Evolutionary conservation across 2,888 invertebrate species (phyloP), one percentile per base, ranked within the genome.

Genomic region (Mellilla xanthometata): DNA sequence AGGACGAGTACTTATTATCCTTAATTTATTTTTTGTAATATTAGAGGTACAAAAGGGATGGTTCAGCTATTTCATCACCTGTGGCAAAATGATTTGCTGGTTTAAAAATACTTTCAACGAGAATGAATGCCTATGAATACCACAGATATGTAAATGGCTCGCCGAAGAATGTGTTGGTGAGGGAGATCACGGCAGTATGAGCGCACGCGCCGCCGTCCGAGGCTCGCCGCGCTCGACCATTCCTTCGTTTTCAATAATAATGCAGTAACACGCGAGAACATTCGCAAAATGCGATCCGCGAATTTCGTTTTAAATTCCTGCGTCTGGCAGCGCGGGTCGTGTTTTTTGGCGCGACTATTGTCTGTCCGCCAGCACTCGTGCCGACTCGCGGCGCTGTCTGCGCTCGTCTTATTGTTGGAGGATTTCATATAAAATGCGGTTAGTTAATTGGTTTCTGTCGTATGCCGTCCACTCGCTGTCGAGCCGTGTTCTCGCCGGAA

Each of bases 231-330:
- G 65, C 71, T 76, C 60, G 77, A 72, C 78, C 79, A 83, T 85
- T 82, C 85, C 81, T 76, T 81, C 71, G 77, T 67, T 78, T 81
- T 82, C 86, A 87, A 88, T 88, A 89, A 89, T 88, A 88, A 87
- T 88, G 88, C 88, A 84, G 82, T 85, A 88, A 89, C 89, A 89
- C 88, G 89, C 89, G 86, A 88, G 80, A 80, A 74, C 79, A 89
- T 89, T 81, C 79, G 76, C 82, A 77, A 86, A 86, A 88, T 88
- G 87, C 88, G 83, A 88, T 88, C 80, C 80, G 60, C 79, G 81
- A 83, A 84, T 86, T 85, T 85, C 76, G 83, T 78, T 83, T 81
- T 81, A 82, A 88, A 88, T 88, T 86, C 88, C 80, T 65, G 60
- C 52, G 65, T 58, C 62, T 63, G 65, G 63, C 68, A 63, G 57